Base-by-base conservation (phyloP, 2,797 vertebrate genomes). In the Chelmon rostratus region DNA sequence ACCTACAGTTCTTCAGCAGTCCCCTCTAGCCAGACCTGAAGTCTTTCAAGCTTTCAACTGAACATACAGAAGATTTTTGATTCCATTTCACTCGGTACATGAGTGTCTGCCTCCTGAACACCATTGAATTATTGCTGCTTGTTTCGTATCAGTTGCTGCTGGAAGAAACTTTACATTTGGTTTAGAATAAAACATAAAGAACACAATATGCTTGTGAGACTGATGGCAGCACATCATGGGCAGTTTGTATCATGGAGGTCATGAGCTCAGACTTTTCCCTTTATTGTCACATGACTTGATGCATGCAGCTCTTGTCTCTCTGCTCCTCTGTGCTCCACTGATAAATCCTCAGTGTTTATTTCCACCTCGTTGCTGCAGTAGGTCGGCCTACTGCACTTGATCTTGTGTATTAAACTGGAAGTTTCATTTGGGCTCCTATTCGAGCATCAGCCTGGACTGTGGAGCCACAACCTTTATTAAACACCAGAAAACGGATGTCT, bases 301-400 rank as follows among this genome's bases (percentile, higher is more conserved):
- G n/a, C n/a, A 2, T 21, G 3, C 42, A 37, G 12, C 25, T 52
- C 38, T 2, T 58, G 3, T 50, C 10, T 65, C 0, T 2, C 13
- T 11, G 63, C 16, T 59, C 8, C 21, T 42, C 8, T 15, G 4
- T 40, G 56, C 42, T 40, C 28, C 59, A 40, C 12, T 18, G 33
- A 53, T 18, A n/a, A 0, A n/a, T n/a, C n/a, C 37, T 3, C 6
- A 10, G 37, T 49, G 40, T 63, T 46, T 8, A 50, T 40, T 1
- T 57, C 69, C 80, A 58, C 47, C 78, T 7, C 61, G 74, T 81
- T 89, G 67, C 62, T 49, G 40, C 16, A 77, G 37, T 2, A 4
- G 37, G 13, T 31, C 28, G 4, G 28, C 28, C 31, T 63, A 66
- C 46, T 78, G 71, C 78, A 50, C 8, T 1, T 16, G 0, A 1